These are phyloP conservation scores for Hermaeophaga mercurialis DNA, from an alignment of 2,888 invertebrate species.

Conservation along the genomic window DNA sequence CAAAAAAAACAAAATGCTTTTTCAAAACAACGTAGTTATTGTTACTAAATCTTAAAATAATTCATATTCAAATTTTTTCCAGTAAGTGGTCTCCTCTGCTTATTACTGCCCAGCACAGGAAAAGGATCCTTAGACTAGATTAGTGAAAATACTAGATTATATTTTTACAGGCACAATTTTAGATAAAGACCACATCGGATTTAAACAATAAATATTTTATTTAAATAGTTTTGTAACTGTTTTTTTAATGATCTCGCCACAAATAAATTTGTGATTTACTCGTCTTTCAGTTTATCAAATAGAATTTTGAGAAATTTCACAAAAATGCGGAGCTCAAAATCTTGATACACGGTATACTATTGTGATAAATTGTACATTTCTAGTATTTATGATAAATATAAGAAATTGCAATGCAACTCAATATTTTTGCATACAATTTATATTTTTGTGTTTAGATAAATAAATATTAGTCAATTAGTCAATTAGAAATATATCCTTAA, in stretches of 20 bases:
- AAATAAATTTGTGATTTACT: background rate
- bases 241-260: background rate
- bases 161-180: background rate
- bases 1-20: no score
- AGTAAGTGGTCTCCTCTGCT: constrained; percentile 76
- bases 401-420: constrained; percentile 21
- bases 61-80: constrained; percentile 55
- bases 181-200: background rate
- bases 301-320: constrained; percentile 3
- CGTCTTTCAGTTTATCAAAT: background rate
- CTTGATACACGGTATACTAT: constrained; percentile 30
- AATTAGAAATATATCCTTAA: no score
- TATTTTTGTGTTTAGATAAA: background rate
- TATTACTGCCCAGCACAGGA: constrained; percentile 77
- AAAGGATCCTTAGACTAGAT: constrained; percentile 70
- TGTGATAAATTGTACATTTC: constrained; percentile 34
- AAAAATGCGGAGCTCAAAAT: constrained; percentile 26
- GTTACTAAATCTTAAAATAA: no score
- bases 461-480: background rate
- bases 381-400: constrained; percentile 17
- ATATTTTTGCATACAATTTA: constrained; percentile 15
- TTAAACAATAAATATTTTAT: no score
- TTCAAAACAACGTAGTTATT: no score
- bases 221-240: no score
- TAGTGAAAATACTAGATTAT: background rate